Evolutionary conservation across 2,113 vertebrate species (phyloP).

Genomic region (Gobiocypris rarus): DNA sequence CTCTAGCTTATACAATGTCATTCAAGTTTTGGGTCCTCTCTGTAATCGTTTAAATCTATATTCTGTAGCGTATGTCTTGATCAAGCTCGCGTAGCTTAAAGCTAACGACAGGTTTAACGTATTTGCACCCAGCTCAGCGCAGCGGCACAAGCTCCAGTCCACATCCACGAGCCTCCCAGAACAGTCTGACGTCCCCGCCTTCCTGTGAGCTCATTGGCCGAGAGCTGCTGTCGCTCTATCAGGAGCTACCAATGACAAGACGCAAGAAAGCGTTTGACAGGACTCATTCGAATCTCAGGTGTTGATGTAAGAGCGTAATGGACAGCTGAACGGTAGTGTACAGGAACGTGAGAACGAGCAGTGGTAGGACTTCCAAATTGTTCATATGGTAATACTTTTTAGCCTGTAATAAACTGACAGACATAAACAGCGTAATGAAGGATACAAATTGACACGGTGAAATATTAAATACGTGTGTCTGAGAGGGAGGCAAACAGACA

Average conservation of each 20-base stretch:
- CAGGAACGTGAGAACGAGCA: neutral
- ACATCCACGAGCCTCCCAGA: conserved; percentile 51
- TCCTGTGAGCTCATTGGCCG: conserved; percentile 35
- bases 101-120: conserved; percentile 48
- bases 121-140: conserved; percentile 28
- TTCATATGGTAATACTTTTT: neutral
- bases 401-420: neutral
- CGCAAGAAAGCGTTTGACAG: neutral
- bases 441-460: conserved; percentile 39
- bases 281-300: conserved; percentile 13
- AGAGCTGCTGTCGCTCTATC: conserved; percentile 22
- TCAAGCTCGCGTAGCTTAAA: conserved; percentile 21
- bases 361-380: neutral
- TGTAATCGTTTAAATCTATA: neutral
- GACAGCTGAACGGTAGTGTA: neutral
- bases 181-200: conserved; percentile 40
- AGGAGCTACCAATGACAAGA: conserved; percentile 33
- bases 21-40: neutral
- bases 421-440: conserved; percentile 26
- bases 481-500: conserved; percentile 18
- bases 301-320: neutral
- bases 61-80: conserved; percentile 8
- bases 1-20: neutral
- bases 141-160: conserved; percentile 47
- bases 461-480: conserved; percentile 36